Percentiles rank a stretch among this genome's conserved stretches.
Conservation (phyloP, 30 jellyfish, hydroid and myxozoan species). For the Catostylus mosaicus region DNA sequence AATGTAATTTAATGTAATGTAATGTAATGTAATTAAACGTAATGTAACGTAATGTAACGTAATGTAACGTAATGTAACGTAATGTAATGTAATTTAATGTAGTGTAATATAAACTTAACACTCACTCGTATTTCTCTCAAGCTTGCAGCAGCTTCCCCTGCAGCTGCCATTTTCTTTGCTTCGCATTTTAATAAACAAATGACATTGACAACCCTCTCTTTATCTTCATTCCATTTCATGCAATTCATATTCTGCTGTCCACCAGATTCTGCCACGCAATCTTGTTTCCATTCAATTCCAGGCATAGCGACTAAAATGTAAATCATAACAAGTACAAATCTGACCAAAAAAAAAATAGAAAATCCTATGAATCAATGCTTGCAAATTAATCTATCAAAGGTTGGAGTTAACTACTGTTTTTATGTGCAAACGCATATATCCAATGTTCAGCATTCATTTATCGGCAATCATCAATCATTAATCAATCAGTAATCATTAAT, state of each 20-base stretch:
- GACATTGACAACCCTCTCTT: constrained; percentile 35
- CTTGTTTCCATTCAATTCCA: constrained; percentile 55
- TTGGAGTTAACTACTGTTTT: neutral
- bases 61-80: neutral
- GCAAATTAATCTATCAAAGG: neutral
- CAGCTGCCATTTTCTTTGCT: constrained; percentile 31
- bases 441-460: neutral
- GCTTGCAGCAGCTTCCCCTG: constrained; percentile 15
- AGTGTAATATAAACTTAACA: too few relatives aligned
- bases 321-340: neutral
- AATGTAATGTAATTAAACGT: neutral
- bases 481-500: too few relatives aligned
- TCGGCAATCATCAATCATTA: too few relatives aligned
- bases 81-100: neutral
- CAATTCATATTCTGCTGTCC: constrained; percentile 17
- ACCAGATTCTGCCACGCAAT: constrained; percentile 35
- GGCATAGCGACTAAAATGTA: constrained; percentile 49
- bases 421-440: neutral
- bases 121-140: constrained; percentile 27
- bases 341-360: neutral
- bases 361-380: neutral
- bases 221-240: constrained; percentile 48
- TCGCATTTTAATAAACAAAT: constrained; percentile 41
- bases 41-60: neutral
- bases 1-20: too few relatives aligned